phyloP scores from a whole-genome alignment of 2,797 vertebrate genomes.

The Manis javanica region DNA sequence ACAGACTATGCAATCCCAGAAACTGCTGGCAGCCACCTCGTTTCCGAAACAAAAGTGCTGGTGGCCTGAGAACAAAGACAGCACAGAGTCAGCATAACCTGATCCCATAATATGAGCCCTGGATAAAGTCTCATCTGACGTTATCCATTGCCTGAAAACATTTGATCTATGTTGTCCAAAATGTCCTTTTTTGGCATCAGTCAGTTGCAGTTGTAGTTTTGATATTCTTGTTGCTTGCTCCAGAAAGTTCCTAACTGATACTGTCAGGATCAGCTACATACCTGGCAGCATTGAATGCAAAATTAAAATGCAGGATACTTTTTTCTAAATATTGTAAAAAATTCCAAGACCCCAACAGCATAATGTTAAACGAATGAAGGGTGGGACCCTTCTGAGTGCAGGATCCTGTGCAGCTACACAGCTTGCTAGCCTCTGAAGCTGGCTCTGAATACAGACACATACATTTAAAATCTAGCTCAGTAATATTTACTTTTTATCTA shows the following conservation, averaged over 20 bases:
- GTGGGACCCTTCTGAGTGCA: not conserved
- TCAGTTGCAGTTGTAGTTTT: not conserved
- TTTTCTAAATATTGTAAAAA: not conserved
- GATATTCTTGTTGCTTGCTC: not conserved
- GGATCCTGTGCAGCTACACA: too few species aligned
- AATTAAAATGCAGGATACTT: not conserved
- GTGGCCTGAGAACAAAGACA: not conserved
- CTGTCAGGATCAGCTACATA: not conserved
- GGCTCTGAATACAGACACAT: not conserved
- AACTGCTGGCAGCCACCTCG: not conserved
- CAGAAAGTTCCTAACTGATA: not conserved
- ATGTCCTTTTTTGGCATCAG: not conserved
- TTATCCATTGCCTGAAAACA: not conserved
- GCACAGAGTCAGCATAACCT: not conserved
- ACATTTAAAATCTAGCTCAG: not conserved
- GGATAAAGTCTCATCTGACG: not conserved
- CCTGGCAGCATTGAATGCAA: not conserved
- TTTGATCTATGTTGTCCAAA: accelerated
- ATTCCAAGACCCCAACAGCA: not conserved
- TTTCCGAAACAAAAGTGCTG: accelerated
- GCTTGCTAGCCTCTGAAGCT: not conserved
- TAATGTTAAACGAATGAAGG: not conserved
- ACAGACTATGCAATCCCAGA: not conserved
- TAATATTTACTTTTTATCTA: not conserved
- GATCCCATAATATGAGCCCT: not conserved